Percentiles rank a stretch among this genome's conserved stretches.
These are phyloP conservation scores for Liolophura sinensis DNA, from an alignment of 1,140 invertebrate species.

Conservation along the genomic window DNA sequence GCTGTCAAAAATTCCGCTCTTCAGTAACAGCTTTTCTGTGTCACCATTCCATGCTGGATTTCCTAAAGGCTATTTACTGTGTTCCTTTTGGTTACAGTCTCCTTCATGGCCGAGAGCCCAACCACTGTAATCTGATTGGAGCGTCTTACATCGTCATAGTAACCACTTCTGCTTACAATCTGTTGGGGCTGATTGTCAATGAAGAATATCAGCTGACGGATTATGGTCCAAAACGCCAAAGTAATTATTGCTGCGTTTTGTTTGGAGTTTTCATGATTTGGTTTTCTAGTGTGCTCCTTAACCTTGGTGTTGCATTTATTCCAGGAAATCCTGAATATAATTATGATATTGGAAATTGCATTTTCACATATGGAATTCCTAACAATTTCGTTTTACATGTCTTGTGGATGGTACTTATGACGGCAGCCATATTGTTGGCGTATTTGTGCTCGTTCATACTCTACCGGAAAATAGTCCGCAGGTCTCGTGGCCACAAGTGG, in stretches of 20 bases:
- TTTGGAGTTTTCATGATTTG: constrained; percentile 93
- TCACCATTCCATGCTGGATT: constrained; percentile 49
- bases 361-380: constrained; percentile 73
- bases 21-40: constrained; percentile 46
- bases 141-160: constrained; percentile 86
- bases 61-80: constrained; percentile 41
- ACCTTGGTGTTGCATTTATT: constrained; percentile 84
- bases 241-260: constrained; percentile 73
- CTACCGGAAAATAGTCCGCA: constrained; percentile 70
- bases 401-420: constrained; percentile 86
- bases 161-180: constrained; percentile 87
- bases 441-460: constrained; percentile 82
- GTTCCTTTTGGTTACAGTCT: constrained; percentile 68
- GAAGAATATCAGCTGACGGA: constrained; percentile 84
- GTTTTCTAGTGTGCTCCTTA: constrained; percentile 81
- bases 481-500: constrained; percentile 37
- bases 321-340: constrained; percentile 42
- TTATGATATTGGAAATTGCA: constrained; percentile 74
- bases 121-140: constrained; percentile 86
- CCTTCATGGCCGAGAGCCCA: constrained; percentile 79
- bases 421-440: constrained; percentile 83
- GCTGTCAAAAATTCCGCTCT: constrained; percentile 33
- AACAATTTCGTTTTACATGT: constrained; percentile 87
- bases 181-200: constrained; percentile 86
- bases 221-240: constrained; percentile 16